These are phyloP conservation scores for Bombyx mori DNA, from an alignment of 1,140 invertebrate genomes.

Conservation along the genomic window DNA sequence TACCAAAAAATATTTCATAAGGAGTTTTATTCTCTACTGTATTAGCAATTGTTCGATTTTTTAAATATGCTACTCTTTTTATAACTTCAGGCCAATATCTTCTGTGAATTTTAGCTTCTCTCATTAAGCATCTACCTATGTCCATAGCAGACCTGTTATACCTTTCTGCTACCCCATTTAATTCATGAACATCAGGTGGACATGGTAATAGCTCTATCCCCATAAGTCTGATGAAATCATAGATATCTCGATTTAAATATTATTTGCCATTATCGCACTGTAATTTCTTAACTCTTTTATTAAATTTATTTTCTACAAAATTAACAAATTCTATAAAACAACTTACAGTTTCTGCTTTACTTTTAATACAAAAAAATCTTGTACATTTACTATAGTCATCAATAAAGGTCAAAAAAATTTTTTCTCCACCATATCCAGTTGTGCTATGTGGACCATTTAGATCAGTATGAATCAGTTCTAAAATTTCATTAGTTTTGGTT, in stretches of 20 bases:
- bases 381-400: conserved; percentile 49
- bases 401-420: conserved; percentile 31
- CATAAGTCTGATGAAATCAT: conserved; percentile 35
- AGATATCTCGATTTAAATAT: conserved; percentile 39
- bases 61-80: conserved; percentile 27
- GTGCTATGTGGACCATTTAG: conserved; percentile 42
- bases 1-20: conserved; percentile 43
- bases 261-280: conserved; percentile 55
- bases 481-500: conserved; percentile 30
- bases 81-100: conserved; percentile 39
- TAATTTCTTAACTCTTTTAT: conserved; percentile 31
- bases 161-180: conserved; percentile 47
- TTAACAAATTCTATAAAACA: conserved; percentile 39
- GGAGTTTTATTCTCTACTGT: conserved; percentile 18
- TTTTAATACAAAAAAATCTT: conserved; percentile 38
- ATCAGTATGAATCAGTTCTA: conserved; percentile 47
- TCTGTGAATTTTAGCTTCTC: conserved; percentile 31
- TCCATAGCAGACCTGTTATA: conserved; percentile 41
- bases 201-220: conserved; percentile 38
- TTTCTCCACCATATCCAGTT: conserved; percentile 31
- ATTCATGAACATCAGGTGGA: conserved; percentile 46
- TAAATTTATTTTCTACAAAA: conserved; percentile 37
- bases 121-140: conserved; percentile 28
- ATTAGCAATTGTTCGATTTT: conserved; percentile 36
- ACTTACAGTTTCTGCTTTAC: conserved; percentile 28